A percentile compares a stretch with the other conserved stretches of the same genome.
Conservation (phyloP, 1,140 invertebrate species). For the Heliconius congener region DNA sequence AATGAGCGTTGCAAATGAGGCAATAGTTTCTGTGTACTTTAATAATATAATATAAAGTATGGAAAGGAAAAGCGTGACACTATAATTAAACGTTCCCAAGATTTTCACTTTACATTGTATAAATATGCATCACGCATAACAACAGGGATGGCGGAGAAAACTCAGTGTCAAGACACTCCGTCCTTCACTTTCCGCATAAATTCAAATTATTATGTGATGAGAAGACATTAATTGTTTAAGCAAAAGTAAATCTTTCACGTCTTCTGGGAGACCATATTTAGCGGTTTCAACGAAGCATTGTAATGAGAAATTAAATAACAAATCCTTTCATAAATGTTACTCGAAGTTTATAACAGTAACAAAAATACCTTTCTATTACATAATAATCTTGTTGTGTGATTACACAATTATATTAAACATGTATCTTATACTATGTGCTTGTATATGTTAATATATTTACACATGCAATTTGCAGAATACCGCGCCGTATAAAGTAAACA, state of each 20-base stretch:
- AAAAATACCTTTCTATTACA: not conserved
- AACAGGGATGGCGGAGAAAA: too few relatives aligned
- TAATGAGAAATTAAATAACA: too few relatives aligned
- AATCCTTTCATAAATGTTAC: not conserved
- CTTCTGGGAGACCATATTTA: too few relatives aligned
- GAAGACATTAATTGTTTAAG: too few relatives aligned
- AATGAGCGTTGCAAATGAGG: not conserved
- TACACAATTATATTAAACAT: not conserved
- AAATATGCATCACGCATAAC: too few relatives aligned
- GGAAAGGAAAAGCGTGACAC: not conserved
- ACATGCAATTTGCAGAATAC: constrained; percentile 10
- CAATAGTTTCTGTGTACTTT: not conserved
- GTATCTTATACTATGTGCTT: not conserved
- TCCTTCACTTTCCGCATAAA: too few relatives aligned
- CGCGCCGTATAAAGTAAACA: constrained; percentile 18
- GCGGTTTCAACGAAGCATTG: too few relatives aligned
- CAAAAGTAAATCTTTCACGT: too few relatives aligned
- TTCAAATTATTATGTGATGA: too few relatives aligned
- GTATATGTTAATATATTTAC: constrained; percentile 2
- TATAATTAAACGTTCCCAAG: not conserved
- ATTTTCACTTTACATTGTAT: not conserved
- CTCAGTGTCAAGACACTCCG: too few relatives aligned
- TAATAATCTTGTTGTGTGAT: not conserved
- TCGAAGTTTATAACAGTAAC: not conserved
- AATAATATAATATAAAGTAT: not conserved